Conservation (phyloP, 1,140 invertebrate genomes). For the Notospermus geniculatus region DNA sequence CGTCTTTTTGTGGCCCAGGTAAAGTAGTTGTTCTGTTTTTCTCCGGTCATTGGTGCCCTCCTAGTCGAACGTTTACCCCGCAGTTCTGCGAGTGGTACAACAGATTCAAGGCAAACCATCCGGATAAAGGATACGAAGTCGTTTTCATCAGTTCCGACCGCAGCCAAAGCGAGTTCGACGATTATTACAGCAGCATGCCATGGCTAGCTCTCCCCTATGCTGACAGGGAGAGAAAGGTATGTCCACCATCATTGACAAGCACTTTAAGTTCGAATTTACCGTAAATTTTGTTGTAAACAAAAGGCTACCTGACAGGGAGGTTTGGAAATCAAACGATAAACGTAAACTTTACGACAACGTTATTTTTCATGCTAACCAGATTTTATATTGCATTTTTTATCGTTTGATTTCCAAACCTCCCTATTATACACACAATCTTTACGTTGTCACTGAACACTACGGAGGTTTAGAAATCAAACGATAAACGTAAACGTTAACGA, state of each 20-base stretch:
- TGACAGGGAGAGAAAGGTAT: constrained; percentile 60
- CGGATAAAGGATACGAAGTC: constrained; percentile 63
- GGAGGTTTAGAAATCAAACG: too few relatives aligned
- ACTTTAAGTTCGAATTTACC: too few relatives aligned
- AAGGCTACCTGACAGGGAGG: too few relatives aligned
- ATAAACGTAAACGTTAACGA: too few relatives aligned
- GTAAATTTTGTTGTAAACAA: too few relatives aligned
- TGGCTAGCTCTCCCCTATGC: constrained; percentile 70
- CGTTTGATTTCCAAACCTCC: too few relatives aligned
- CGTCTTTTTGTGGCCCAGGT: constrained; percentile 5
- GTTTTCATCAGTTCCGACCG: constrained; percentile 66
- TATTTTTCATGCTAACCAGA: too few relatives aligned
- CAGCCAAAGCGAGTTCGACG: constrained; percentile 62
- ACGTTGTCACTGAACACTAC: too few relatives aligned
- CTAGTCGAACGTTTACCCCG: constrained; percentile 55
- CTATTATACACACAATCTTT: too few relatives aligned
- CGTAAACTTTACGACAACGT: too few relatives aligned
- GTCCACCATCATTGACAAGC: not conserved
- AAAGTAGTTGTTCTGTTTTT: constrained; percentile 46
- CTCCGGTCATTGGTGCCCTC: constrained; percentile 59
- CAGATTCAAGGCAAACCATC: constrained; percentile 51
- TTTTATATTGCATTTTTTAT: too few relatives aligned
- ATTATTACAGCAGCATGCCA: constrained; percentile 65
- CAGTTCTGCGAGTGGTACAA: constrained; percentile 38
- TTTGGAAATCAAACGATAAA: too few relatives aligned